Conservation (phyloP, 2,888 invertebrate genomes). For the Byasa hedistus region DNA sequence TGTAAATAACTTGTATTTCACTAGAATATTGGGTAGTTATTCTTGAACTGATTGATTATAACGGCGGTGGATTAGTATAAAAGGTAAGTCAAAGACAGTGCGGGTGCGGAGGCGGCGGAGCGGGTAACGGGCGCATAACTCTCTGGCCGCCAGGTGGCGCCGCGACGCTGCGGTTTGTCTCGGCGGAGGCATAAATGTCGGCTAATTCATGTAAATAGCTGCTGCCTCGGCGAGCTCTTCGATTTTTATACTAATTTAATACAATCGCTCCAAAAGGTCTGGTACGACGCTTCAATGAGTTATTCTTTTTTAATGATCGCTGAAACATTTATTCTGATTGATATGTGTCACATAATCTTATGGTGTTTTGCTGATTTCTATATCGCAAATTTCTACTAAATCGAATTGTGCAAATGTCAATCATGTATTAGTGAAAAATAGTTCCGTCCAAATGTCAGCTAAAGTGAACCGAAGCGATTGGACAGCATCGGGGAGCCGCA, state of each 20-base stretch:
- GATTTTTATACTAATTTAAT: slow-evolving; percentile 49
- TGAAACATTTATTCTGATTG: not conserved
- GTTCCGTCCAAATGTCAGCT: not conserved
- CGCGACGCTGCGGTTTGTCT: slow-evolving; percentile 65
- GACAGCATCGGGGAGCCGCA: slow-evolving; percentile 36
- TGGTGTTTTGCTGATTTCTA: too few species aligned
- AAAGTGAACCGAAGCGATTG: slow-evolving; percentile 25
- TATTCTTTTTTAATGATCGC: slow-evolving; percentile 1
- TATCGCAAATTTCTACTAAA: not conserved
- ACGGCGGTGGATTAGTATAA: slow-evolving; percentile 31
- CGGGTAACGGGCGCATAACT: slow-evolving; percentile 76
- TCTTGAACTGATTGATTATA: slow-evolving; percentile 20
- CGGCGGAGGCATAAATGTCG: slow-evolving; percentile 73
- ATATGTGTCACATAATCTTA: not conserved
- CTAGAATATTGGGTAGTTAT: not conserved
- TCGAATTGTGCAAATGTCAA: too few species aligned
- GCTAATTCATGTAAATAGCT: slow-evolving; percentile 77
- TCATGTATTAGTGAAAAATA: not conserved
- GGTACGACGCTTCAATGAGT: slow-evolving; percentile 3
- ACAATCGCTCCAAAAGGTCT: slow-evolving; percentile 21
- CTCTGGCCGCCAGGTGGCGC: slow-evolving; percentile 68
- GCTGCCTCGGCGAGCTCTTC: slow-evolving; percentile 47
- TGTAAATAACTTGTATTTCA: not conserved
- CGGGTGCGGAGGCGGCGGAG: slow-evolving; percentile 58
- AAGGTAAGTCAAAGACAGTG: slow-evolving; percentile 38